Conservation (phyloP, 2,113 vertebrate species). For the Paradisaea rubra region DNA sequence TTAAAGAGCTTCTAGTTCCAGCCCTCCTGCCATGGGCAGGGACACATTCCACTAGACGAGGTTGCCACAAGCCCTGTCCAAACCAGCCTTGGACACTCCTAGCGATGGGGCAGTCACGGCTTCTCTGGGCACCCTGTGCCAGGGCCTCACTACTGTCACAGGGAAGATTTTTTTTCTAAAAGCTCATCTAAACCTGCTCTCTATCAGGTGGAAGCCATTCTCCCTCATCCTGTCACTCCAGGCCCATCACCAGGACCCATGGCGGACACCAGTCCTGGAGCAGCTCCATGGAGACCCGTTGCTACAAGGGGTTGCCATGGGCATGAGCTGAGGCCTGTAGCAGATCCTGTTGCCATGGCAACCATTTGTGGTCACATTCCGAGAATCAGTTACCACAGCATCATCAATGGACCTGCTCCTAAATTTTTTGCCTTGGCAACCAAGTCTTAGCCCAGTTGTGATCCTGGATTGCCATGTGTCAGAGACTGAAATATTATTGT, state of each 20-base stretch:
- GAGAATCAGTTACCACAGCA: too few relatives aligned
- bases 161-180: background rate
- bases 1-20: too few relatives aligned
- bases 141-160: background rate
- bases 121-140: too few relatives aligned
- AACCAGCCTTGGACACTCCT: too few relatives aligned
- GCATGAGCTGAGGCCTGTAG: background rate
- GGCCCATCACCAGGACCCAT: background rate
- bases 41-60: too few relatives aligned
- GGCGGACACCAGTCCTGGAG: background rate
- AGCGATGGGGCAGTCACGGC: too few relatives aligned
- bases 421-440: background rate
- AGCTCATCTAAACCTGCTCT: background rate
- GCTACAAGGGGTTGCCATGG: background rate
- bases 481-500: background rate
- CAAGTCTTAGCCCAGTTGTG: background rate
- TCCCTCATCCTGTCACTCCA: background rate
- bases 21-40: too few relatives aligned
- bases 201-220: background rate
- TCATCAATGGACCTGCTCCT: background rate
- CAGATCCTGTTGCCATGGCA: background rate
- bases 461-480: background rate
- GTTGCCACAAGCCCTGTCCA: too few relatives aligned
- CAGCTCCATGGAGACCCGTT: too few relatives aligned
- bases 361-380: background rate